Conservation (phyloP, 2,113 vertebrate genomes). For the Pteropus alecto region DNA sequence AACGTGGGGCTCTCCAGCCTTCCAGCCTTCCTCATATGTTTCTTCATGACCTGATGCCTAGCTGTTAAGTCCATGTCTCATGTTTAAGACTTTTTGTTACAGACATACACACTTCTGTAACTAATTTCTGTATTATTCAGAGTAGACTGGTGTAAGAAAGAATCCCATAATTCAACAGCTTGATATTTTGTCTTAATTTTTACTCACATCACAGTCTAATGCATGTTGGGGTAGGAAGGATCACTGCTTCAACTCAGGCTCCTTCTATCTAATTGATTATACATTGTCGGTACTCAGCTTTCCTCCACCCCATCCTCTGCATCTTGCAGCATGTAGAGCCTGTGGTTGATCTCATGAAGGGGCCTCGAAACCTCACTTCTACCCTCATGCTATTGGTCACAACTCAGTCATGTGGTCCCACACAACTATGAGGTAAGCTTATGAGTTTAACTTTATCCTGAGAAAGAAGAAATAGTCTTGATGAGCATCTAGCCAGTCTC, state of each 20-base stretch:
- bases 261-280: not conserved
- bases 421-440: not conserved
- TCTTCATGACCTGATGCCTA: not conserved
- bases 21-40: not conserved
- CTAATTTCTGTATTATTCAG: not conserved
- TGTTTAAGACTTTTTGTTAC: not conserved
- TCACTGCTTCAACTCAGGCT: not conserved
- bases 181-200: not conserved
- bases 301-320: not conserved
- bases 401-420: not conserved
- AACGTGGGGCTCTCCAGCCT: not conserved
- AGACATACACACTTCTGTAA: not conserved
- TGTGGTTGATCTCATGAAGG: not conserved
- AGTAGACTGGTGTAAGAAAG: not conserved
- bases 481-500: not conserved
- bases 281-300: rapidly evolving
- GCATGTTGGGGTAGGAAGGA: not conserved
- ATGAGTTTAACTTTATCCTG: no score
- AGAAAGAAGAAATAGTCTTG: not conserved
- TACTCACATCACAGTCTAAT: not conserved
- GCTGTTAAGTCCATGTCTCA: not conserved
- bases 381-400: not conserved
- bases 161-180: not conserved
- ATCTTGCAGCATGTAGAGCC: not conserved
- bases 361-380: not conserved